Evolutionary conservation across 1,140 invertebrate genomes (phyloP), one percentile per base, ranked within the genome.

Genomic region (Drosophila setifemur): DNA sequence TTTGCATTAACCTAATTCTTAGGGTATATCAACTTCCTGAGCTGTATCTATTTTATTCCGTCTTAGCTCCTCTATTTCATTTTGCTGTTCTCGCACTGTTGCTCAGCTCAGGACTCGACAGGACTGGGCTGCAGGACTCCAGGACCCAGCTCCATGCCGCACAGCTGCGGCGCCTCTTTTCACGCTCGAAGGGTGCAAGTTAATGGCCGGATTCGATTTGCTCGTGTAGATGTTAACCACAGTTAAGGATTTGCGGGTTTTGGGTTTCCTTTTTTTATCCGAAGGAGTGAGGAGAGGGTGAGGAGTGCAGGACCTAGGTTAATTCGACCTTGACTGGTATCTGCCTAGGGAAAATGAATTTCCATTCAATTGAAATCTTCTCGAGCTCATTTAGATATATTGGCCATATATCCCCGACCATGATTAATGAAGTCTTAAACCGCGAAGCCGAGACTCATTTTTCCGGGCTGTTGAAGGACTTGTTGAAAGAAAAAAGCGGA

Each of bases 361-460:
- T 61, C 53, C 43, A 58, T 61, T 61, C 53, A 61, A 61, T 61
- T 61, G 25, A 28, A 14, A 11, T 11, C 19, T 11, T 19, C 19
- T 4, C 29, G n/a, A 55, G 8, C 14, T 14, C 31, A 29, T 16
- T 6, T n/a, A 39, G 19, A 28, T 37, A 37, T 19, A 44, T 35
- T 18, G 19, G 19, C 44, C 35, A 19, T 37, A 21, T 39, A 26
- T 35, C 28, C 16, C 23, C 35, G 29, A 11, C 18, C 12, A 4
- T 67, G 76, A 79, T 81, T 81, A 81, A 79, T 79, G 63, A 79
- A 75, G 53, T 55, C 40, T 58, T 70, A 71, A 71, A 55, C 78
- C 75, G 75, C 75, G 57, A 44, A 61, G 29, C 57, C 63, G 53
- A 79, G 64, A 40, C 70, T 64, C 69, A 78, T 78, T 78, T 78